Base-by-base conservation (phyloP, 2,113 vertebrate genomes). In the Tupaia chinensis region DNA sequence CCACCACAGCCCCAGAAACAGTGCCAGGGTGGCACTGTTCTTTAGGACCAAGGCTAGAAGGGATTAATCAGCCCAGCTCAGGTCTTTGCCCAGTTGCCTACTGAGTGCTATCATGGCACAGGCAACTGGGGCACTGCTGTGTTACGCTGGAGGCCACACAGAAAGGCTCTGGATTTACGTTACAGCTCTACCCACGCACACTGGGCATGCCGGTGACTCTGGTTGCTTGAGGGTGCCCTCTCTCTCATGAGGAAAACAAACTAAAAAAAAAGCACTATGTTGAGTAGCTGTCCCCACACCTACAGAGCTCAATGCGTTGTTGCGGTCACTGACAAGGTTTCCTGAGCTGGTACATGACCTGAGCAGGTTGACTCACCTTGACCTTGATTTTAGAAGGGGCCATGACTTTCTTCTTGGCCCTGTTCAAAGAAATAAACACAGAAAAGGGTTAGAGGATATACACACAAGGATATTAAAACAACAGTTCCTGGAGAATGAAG, bases 381-480 rank as follows among this genome's bases (percentile, higher is more conserved):
- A 97, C 97, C 95, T 99, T 99, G 91, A 98, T 93, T 97, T 99
- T 99, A 3, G 98, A 81, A 91, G 98, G 94, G 68, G 97, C 95
- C 70, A 98, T 96, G 22, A 98, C 98, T 97, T 99, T 99, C 98
- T 99, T 99, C 98, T 99, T 99, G 3, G 97, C 86, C 97, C 99
- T 99, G 96, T 97, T 97, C 88, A 74, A 96, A 97, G 78, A 97
- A 95, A 98, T 89, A 89, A 97, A 96, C 54, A 97, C 27, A 95
- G 60, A 85, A 80, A 94, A 77, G 15, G 29, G 60, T 98, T 61
- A 97, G 82, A 93, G 34, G 12, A 61, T 9, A 85, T 23, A 19
- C 66, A 73, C 3, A 79, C 12, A 27, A 83, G 15, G 23, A 78
- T 44, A 81, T 5, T 72, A 61, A 90, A 90, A n/a, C 20, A 77